Conservation (phyloP, 1,140 invertebrate genomes). For the Psilanteris sp. region DNA sequence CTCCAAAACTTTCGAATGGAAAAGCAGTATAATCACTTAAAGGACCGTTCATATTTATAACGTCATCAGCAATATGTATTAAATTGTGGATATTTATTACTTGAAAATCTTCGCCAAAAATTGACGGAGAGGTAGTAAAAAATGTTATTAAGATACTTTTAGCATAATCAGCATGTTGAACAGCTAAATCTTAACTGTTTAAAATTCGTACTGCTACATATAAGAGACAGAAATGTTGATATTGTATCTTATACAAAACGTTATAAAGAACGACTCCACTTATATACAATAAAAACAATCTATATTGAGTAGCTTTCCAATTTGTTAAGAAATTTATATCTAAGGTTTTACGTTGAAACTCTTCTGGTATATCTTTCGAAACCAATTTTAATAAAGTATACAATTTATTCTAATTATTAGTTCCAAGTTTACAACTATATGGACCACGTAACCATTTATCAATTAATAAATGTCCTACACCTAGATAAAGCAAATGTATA, state of each 20-base stretch:
- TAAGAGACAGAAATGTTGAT: constrained; percentile 49
- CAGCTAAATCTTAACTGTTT: constrained; percentile 5
- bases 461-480: constrained; percentile 20
- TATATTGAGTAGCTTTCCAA: constrained; percentile 43
- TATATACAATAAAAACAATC: constrained; percentile 54
- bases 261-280: constrained; percentile 21
- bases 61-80: constrained; percentile 42
- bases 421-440: constrained; percentile 15
- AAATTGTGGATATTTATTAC: constrained; percentile 46
- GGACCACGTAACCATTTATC: constrained; percentile 36
- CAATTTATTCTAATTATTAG: constrained; percentile 2
- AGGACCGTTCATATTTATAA: constrained; percentile 14
- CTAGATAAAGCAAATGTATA: constrained; percentile 42
- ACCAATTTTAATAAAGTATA: constrained; percentile 10
- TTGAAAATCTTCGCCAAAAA: constrained; percentile 32
- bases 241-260: constrained; percentile 16
- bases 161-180: constrained; percentile 27
- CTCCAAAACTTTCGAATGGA: constrained; percentile 36
- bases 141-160: constrained; percentile 24
- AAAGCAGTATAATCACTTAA: constrained; percentile 40
- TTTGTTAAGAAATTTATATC: constrained; percentile 31
- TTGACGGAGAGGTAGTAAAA: constrained; percentile 10
- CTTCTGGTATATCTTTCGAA: constrained; percentile 15
- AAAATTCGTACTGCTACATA: constrained; percentile 28
- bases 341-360: constrained; percentile 33